These are phyloP conservation scores for Neuroterus valhalla DNA, from an alignment of 1,140 invertebrate species.

Conservation along the genomic window DNA sequence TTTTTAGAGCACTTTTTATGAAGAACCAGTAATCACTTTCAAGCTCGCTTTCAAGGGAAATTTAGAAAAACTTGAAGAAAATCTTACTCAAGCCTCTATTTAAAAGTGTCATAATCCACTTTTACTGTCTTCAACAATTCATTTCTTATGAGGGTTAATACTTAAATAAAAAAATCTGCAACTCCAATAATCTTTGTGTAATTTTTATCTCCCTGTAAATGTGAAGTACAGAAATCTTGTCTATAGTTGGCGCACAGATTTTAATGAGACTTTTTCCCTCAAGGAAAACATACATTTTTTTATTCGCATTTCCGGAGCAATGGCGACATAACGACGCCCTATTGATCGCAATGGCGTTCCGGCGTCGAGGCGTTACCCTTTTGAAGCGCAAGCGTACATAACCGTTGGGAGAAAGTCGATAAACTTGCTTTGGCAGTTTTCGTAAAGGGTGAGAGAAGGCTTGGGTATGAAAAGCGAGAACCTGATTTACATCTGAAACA, in stretches of 20 bases:
- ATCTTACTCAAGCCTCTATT: no score
- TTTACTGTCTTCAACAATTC: no score
- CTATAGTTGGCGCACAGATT: no score
- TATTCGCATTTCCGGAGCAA: constrained; percentile 52
- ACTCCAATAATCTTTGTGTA: no score
- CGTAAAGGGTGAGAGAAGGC: background rate
- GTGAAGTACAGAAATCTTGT: no score
- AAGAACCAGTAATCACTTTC: background rate
- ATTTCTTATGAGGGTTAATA: no score
- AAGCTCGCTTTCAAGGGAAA: background rate
- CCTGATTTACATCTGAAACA: background rate
- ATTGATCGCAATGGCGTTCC: constrained; percentile 72
- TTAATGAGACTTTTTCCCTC: background rate
- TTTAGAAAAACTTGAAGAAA: no score
- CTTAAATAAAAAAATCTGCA: no score
- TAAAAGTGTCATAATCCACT: no score
- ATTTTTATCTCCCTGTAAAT: no score
- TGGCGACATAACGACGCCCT: constrained; percentile 58
- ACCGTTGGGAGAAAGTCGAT: constrained; percentile 17
- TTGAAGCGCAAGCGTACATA: constrained; percentile 53
- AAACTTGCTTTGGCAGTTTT: constrained; percentile 20
- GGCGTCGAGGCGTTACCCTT: constrained; percentile 58
- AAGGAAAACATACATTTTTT: background rate
- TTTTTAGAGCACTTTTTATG: constrained; percentile 8
- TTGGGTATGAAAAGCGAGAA: background rate